Conservation (phyloP, 2,888 invertebrate species). For the Lasioglossum lativentre region DNA sequence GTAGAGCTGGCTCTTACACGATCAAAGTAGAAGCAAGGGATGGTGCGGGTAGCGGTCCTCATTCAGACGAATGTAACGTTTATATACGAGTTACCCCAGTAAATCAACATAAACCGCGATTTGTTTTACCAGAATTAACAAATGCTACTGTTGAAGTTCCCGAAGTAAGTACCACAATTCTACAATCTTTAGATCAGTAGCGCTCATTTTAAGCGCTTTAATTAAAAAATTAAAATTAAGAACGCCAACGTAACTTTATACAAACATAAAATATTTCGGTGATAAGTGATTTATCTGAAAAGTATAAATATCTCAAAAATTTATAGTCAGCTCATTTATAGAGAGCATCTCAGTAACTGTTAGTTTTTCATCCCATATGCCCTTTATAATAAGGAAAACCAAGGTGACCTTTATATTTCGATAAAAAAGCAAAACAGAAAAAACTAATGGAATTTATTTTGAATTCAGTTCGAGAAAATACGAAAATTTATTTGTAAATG, state of each 20-base stretch:
- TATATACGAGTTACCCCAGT: slow-evolving; percentile 92
- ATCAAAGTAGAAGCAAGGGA: slow-evolving; percentile 92
- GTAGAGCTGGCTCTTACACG: slow-evolving; percentile 87
- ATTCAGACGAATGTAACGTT: slow-evolving; percentile 89
- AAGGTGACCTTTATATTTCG: too few species aligned
- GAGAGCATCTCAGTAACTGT: too few species aligned
- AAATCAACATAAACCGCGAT: slow-evolving; percentile 93
- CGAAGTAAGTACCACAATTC: slow-evolving; percentile 87
- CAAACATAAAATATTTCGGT: not conserved
- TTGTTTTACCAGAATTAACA: slow-evolving; percentile 90
- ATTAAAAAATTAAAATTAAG: not conserved
- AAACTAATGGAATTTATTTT: too few species aligned
- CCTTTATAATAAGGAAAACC: too few species aligned
- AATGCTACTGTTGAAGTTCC: slow-evolving; percentile 93
- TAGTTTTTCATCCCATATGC: too few species aligned
- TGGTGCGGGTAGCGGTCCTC: slow-evolving; percentile 88
- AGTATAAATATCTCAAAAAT: too few species aligned
- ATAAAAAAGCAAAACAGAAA: too few species aligned
- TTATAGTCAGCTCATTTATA: too few species aligned
- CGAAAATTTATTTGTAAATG: too few species aligned
- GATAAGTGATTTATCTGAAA: too few species aligned
- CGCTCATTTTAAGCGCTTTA: not conserved
- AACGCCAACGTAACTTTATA: not conserved
- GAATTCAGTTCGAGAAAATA: too few species aligned
- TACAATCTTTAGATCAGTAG: not conserved